Evolutionary conservation across 2,888 invertebrate genomes (phyloP).

Genomic region (Parnassius apollo): DNA sequence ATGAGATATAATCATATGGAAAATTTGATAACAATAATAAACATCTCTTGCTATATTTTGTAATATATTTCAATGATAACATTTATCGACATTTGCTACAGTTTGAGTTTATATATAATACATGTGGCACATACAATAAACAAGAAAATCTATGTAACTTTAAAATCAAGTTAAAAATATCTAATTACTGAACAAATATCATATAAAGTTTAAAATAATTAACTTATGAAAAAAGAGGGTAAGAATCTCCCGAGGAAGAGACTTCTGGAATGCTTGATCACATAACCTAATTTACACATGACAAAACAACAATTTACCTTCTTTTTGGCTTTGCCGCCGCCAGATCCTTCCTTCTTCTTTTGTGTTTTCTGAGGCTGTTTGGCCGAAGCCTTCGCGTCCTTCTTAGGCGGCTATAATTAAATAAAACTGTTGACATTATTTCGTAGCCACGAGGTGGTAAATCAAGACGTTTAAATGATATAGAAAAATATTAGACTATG

Average conservation of each 20-base stretch:
- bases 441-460: constrained; percentile 67
- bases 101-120: no score
- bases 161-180: no score
- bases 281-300: constrained; percentile 64
- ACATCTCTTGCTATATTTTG: no score
- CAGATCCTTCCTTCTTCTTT: constrained; percentile 97
- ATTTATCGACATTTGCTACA: no score
- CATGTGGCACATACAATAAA: no score
- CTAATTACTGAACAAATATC: no score
- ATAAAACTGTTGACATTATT: constrained; percentile 47
- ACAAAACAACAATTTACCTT: constrained; percentile 83
- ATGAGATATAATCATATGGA: constrained; percentile 65
- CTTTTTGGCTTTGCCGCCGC: constrained; percentile 97
- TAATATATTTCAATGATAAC: no score
- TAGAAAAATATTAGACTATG: background rate
- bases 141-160: no score
- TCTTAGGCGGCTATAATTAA: constrained; percentile 92
- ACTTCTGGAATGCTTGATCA: constrained; percentile 31
- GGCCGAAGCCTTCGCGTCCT: constrained; percentile 93
- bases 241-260: background rate
- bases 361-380: constrained; percentile 97
- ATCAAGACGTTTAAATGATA: background rate
- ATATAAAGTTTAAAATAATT: no score
- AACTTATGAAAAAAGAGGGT: no score
- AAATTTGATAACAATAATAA: background rate